A percentile compares a stretch with the other conserved stretches of the same genome.
These are phyloP conservation scores for Phytoseiulus persimilis DNA, from an alignment of 2,888 invertebrate genomes.

Conservation along the genomic window DNA sequence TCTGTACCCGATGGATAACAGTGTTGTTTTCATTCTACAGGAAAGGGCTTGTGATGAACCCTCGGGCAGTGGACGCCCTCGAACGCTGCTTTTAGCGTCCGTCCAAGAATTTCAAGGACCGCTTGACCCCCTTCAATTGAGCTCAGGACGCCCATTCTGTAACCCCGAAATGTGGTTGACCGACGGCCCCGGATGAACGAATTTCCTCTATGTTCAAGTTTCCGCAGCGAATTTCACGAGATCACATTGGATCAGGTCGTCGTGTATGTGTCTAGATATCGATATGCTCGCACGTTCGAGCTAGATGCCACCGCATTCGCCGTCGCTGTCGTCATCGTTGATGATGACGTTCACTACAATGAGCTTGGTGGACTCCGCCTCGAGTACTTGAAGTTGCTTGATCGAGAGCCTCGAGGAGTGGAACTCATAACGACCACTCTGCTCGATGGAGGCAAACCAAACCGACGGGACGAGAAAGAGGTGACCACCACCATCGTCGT, in stretches of 20 bases:
- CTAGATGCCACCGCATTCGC: not conserved
- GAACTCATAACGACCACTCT: not conserved
- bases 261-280: not conserved
- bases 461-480: not conserved
- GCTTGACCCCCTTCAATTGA: no score
- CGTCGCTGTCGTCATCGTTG: not conserved
- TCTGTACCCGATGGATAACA: no score
- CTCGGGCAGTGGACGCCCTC: no score
- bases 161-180: not conserved
- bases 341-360: not conserved
- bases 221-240: no score
- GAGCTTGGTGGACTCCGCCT: not conserved
- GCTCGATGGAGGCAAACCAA: not conserved
- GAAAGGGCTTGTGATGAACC: no score
- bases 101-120: no score
- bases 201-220: no score
- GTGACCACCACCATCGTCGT: not conserved
- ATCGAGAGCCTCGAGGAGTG: not conserved
- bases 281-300: not conserved
- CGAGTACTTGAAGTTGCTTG: not conserved
- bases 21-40: no score
- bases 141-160: not conserved
- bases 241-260: no score
- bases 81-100: no score
- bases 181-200: no score